Percentiles rank a stretch among this genome's conserved stretches.
These are phyloP conservation scores for Chaetodon auriga DNA, from an alignment of 2,113 vertebrate species.

Conservation along the genomic window DNA sequence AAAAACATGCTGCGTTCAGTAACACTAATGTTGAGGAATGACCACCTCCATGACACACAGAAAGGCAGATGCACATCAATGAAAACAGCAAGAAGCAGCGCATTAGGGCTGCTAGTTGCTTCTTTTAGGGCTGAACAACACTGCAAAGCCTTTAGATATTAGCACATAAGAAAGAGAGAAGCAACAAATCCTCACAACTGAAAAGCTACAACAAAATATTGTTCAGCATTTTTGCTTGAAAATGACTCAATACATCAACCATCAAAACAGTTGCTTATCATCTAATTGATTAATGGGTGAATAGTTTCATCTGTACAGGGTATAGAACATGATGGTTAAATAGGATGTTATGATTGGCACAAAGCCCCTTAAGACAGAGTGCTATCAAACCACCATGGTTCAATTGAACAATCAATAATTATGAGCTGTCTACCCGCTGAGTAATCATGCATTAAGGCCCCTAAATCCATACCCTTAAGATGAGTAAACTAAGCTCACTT, in stretches of 20 bases:
- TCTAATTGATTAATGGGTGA: not conserved
- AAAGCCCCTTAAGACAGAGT: conserved; percentile 46
- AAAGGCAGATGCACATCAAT: not conserved
- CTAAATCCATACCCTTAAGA: conserved; percentile 46
- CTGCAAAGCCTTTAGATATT: not conserved
- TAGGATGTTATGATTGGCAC: conserved; percentile 60
- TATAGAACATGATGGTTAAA: conserved; percentile 57
- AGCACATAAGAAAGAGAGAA: not conserved
- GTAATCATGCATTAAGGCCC: conserved; percentile 72
- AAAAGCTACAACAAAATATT: conserved; percentile 1
- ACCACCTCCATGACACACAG: not conserved
- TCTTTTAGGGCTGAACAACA: not conserved
- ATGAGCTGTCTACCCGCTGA: conserved; percentile 69
- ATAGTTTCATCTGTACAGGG: not conserved
- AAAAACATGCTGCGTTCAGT: not conserved
- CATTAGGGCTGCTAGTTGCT: not conserved
- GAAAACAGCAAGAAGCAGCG: not conserved
- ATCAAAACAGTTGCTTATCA: not conserved
- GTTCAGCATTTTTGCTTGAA: not conserved
- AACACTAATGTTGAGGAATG: not conserved
- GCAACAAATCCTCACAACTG: not conserved
- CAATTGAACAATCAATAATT: conserved; percentile 74
- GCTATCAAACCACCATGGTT: conserved; percentile 67
- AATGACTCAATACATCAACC: not conserved
- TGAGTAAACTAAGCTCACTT: conserved; percentile 50